Percentiles rank a stretch among this genome's conserved stretches.
Conservation (phyloP, 2,797 vertebrate genomes). For the Enteromius radiatus region DNA sequence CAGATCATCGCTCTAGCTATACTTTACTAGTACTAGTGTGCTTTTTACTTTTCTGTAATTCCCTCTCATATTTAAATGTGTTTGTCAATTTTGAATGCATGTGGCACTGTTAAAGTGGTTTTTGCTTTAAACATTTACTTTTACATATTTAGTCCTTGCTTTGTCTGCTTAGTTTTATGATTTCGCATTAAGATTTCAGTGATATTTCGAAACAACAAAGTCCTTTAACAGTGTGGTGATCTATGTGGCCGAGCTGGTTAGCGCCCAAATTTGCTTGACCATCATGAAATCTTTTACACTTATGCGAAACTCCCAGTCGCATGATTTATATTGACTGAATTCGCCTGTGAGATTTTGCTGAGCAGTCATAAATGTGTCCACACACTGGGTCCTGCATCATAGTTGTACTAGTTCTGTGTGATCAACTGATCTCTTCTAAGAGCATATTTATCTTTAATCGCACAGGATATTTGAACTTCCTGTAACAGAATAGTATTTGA, state of each 20-base stretch:
- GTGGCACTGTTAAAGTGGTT: not conserved
- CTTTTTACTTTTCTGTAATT: not conserved
- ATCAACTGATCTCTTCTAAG: not conserved
- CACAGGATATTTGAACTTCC: constrained; percentile 22
- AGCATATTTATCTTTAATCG: not conserved
- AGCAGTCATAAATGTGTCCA: not conserved
- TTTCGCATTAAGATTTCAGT: not conserved
- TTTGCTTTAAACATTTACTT: not conserved
- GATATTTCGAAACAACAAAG: too few species aligned
- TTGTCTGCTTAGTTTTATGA: not conserved
- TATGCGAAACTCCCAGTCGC: too few species aligned
- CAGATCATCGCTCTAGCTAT: not conserved
- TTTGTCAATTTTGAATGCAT: not conserved
- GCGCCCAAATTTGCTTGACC: not conserved
- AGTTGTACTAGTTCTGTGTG: not conserved
- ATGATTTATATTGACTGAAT: not conserved
- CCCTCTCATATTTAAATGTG: not conserved
- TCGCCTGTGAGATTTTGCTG: not conserved
- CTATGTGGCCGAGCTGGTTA: not conserved
- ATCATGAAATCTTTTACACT: not conserved
- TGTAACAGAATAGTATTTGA: not conserved
- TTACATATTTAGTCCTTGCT: not conserved
- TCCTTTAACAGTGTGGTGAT: not conserved
- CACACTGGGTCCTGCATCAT: not conserved
- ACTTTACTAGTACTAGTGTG: not conserved